Conservation (phyloP, 2,797 vertebrate species). For the Channallabes apus region DNA sequence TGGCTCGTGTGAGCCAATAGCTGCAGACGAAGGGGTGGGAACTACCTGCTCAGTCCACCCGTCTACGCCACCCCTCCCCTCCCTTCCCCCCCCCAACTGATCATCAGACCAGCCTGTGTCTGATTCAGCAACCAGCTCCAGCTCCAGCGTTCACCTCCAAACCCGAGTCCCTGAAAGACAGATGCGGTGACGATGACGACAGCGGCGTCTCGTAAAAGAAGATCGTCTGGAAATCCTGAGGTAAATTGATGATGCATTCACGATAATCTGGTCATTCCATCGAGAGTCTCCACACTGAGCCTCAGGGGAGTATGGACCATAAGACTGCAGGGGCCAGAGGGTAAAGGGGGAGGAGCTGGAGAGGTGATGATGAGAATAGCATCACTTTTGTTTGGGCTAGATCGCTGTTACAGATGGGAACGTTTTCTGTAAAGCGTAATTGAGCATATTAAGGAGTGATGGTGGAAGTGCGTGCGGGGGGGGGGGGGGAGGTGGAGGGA, state of each 20-base stretch:
- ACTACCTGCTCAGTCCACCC: conserved; percentile 80
- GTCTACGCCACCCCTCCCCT: conserved; percentile 76
- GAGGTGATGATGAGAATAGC: conserved; percentile 69
- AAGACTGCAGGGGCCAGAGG: conserved; percentile 45
- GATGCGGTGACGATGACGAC: conserved; percentile 38
- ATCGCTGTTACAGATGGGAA: conserved; percentile 45
- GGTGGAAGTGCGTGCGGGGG: conserved; percentile 21
- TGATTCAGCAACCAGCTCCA: conserved; percentile 53
- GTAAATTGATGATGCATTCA: conserved; percentile 48
- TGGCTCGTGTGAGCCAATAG: conserved; percentile 49
- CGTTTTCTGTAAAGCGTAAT: conserved; percentile 45
- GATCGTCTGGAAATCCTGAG: conserved; percentile 44
- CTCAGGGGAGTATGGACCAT: conserved; percentile 49
- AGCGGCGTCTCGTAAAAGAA: conserved; percentile 32
- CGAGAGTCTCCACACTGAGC: conserved; percentile 37
- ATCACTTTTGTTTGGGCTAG: conserved; percentile 55
- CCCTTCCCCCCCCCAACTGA: conserved; percentile 57
- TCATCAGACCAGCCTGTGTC: conserved; percentile 54
- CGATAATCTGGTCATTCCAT: conserved; percentile 48
- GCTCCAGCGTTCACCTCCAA: conserved; percentile 48
- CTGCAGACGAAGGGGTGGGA: conserved; percentile 45
- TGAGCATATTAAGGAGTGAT: conserved; percentile 38
- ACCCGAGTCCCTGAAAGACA: conserved; percentile 45
- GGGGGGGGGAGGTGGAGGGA: background rate
- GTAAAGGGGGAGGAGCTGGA: conserved; percentile 53